Evolutionary conservation across 2,797 vertebrate species (phyloP), one percentile per base, ranked within the genome.

Genomic region (Hylomyscus alleni): DNA sequence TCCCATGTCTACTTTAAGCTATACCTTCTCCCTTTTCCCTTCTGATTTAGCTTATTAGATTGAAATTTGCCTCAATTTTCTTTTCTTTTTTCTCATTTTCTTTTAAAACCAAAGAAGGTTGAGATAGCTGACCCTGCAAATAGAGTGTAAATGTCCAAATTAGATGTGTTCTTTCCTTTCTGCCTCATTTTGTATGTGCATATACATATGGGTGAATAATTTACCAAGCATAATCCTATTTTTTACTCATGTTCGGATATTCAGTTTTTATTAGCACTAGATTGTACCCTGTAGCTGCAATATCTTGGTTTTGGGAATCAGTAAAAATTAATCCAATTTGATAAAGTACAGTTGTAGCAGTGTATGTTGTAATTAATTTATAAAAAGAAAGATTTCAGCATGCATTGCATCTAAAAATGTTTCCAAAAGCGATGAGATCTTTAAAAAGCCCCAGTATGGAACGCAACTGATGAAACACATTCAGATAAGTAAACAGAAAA

Each of bases 401-500:
- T 20, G 20, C 8, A 6, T 26, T 60, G 26, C 0, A 17, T 67
- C 60, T 67, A 8, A 96, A 89, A 72, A 37, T 72, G 8, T 20
- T 37, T 37, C 69, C n/a, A 72, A 19, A 20, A 50, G 3, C 2
- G 44, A 3, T 0, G 54, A 80, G 60, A 65, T 37, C 20, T 85
- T 95, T 83, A 52, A 92, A 73, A 52, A 73, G 13, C 1, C 13
- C 44, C 92, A 60, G 54, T 89, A 10, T 80, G 87, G 47, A 93
- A 24, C 4, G 95, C 10, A 91, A 3, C 8, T 75, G 50, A 75
- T 12, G 88, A 96, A 95, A 75, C 12, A 96, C 62, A 3, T 89
- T 96, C 65, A 96, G 78, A 84, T 92, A 58, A 67, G 92, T 92
- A 96, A 94, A 92, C 83, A 95, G 69, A 96, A 96, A 97, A 93